Base-by-base conservation (phyloP, 2,888 invertebrate genomes). In the Pristionchus fissidentatus region DNA sequence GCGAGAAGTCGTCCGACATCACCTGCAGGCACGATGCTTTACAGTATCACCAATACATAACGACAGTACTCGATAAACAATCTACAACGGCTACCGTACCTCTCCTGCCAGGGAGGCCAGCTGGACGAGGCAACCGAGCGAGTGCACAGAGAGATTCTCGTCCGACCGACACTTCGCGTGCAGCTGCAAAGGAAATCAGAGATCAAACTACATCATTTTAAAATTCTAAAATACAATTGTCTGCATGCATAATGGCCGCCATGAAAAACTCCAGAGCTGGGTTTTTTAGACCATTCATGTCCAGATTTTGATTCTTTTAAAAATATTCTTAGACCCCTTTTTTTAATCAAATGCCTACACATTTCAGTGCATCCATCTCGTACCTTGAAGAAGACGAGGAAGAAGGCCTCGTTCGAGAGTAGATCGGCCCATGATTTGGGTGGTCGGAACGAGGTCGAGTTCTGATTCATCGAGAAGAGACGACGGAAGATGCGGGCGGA, bases 61-160 rank as follows among this genome's bases (percentile, higher is more conserved):
- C 19, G 1, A 43, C n/a, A 4, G 43, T 15, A 19, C 26, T 26
- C 35, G 3, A 22, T 35, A 3, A 77, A 52, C 32, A 35, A 1
- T 15, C 13, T 15, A 26, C 10, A 62, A 10, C 8, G 13, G 73
- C 8, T 29, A 81, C 26, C 35, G 19, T 26, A 95, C 93, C 3
- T 93, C 93, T 7, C 95, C 95, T 91, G 94, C 95, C 46, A 96
- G 92, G 26, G 95, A 95, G 0, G 95, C 95, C 84, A 97, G 93
- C 92, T 97, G 97, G 15, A 95, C 95, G 73, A 97, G 93, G 93
- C 97, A 96, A 82, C 95, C 95, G 84, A 97, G 93, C 0, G 96
- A 95, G 86, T 95, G 95, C 92, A 95, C 95, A 13, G 95, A 95
- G 89, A 96, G 93, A 70, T 95, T 95, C 35, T 95, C 95, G 91